A percentile compares a stretch with the other conserved stretches of the same genome.
Conservation (phyloP, 2,113 vertebrate genomes). For the Sus scrofa region T2T-Sscrofa CM000824.6:33331501-33332000, state of each 20-base stretch:
- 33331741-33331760: neutral
- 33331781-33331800: constrained; percentile 7
- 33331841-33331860: neutral
- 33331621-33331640: constrained; percentile 26
- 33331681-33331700: neutral
- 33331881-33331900: constrained; percentile 42
- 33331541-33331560: constrained; percentile 62
- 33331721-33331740: neutral
- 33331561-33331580: constrained; percentile 44
- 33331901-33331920: constrained; percentile 34
- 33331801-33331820: neutral
- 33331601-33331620: constrained; percentile 57
- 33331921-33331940: constrained; percentile 18
- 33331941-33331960: neutral
- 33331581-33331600: constrained; percentile 23
- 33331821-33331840: neutral
- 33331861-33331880: neutral
- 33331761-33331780: neutral
- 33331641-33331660: neutral
- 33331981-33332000: too few species aligned
- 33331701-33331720: neutral
- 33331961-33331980: constrained; percentile 51
- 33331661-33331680: constrained; percentile 24
- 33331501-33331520: constrained; percentile 19
- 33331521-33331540: constrained; percentile 58